Percentiles rank a stretch among this genome's conserved stretches.
These are phyloP conservation scores for Machaerirhynchus nigripectus DNA, from an alignment of 2,113 vertebrate genomes.

Conservation along the genomic window DNA sequence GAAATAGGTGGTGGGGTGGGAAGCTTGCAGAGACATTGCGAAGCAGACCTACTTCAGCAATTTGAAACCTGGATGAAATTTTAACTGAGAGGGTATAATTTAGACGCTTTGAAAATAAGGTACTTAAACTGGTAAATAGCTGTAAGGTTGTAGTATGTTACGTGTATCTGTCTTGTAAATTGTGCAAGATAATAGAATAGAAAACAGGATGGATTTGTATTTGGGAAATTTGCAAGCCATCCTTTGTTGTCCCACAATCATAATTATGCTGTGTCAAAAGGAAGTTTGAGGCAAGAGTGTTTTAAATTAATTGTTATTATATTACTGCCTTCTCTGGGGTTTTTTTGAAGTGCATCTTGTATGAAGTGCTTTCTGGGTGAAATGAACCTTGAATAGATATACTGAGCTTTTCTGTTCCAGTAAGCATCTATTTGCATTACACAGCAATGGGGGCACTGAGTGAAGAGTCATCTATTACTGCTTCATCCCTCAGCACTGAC, in stretches of 20 bases:
- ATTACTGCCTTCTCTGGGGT: not conserved
- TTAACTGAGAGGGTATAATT: not conserved
- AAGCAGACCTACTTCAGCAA: not conserved
- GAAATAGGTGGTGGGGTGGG: not conserved
- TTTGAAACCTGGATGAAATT: not conserved
- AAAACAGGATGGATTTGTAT: not conserved
- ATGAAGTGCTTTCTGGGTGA: not conserved
- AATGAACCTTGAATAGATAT: not conserved
- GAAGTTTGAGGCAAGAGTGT: not conserved
- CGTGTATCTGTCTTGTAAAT: not conserved
- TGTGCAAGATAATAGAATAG: not conserved
- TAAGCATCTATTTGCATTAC: constrained; percentile 39
- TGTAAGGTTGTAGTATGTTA: not conserved
- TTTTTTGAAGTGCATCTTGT: not conserved
- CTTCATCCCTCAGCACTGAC: constrained; percentile 15
- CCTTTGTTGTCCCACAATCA: not conserved
- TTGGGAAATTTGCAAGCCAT: not conserved
- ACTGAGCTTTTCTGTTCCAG: constrained; percentile 45
- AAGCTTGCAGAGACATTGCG: not conserved
- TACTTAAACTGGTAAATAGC: not conserved
- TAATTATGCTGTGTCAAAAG: not conserved
- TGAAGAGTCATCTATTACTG: constrained; percentile 29
- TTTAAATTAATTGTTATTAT: not conserved
- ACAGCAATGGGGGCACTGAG: constrained; percentile 66
- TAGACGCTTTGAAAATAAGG: not conserved